Base-by-base conservation (phyloP, 2,797 vertebrate genomes). In the Buceros bicornis region DNA sequence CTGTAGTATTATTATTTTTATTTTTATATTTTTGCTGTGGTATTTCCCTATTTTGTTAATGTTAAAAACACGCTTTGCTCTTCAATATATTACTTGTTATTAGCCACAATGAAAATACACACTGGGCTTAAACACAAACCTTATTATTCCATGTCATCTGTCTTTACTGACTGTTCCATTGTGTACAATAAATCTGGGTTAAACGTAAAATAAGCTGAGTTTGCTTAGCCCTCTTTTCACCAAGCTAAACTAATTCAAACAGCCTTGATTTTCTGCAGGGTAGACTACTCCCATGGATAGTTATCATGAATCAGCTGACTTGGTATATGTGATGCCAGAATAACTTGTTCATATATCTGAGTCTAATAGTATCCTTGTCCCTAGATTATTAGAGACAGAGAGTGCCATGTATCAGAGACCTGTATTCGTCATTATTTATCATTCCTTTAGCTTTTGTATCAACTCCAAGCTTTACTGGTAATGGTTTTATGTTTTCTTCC, bases 341-440 rank as follows among this genome's bases (percentile, higher is more conserved):
- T 82, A 91, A 94, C 85, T 83, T 94, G 70, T 89, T 90, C 78
- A 83, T 95, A 85, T 82, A 93, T 90, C 76, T 87, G 82, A 76
- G 35, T 77, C 47, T 91, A 92, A 91, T 77, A 80, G 43, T 64
- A 77, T 70, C 79, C 71, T 93, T 90, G 66, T 95, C 56, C 56
- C 67, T 66, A 62, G 64, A 83, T 94, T 94, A 88, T 66, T 86
- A n/a, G 35, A 73, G 48, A 51, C 51, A 51, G 54, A 89, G 35
- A 84, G 13, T 16, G 61, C 29, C 83, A 43, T 73, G 60, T 82
- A 82, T 72, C 51, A 40, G 37, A n/a, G 28, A 35, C 72, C 64
- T 80, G 47, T 83, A 73, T 91, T 94, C 76, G 90, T 93, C 76
- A 88, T 85, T 95, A 91, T 95, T 96, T 96, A 86, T 88, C 60